Evolutionary conservation across 2,888 invertebrate genomes (phyloP).

Genomic region (Orthonychiurus folsomi): DNA sequence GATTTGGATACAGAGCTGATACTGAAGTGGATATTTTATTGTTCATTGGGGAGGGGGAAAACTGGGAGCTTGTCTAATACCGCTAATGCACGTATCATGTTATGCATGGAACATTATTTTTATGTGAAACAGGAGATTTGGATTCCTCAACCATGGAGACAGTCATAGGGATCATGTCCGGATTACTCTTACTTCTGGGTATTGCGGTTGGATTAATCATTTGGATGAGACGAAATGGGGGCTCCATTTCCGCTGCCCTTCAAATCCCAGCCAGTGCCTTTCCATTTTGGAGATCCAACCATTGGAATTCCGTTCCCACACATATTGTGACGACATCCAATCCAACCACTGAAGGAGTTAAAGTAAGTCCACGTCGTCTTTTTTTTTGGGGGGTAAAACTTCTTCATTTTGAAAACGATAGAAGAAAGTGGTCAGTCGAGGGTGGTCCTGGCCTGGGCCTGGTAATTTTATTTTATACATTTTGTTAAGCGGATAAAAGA

Average conservation of each 20-base stretch:
- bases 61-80: background rate
- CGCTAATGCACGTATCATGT: background rate
- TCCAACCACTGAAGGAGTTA: constrained; percentile 38
- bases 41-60: background rate
- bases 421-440: no score
- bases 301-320: constrained; percentile 39
- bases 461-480: no score
- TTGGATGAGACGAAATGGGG: constrained; percentile 37
- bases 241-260: constrained; percentile 32
- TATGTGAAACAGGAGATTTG: constrained; percentile 32
- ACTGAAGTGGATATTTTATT: background rate
- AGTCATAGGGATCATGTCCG: constrained; percentile 37
- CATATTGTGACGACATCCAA: constrained; percentile 39
- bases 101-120: constrained; percentile 4
- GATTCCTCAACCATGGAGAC: constrained; percentile 38
- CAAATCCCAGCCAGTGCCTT: constrained; percentile 34
- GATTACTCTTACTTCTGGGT: constrained; percentile 34
- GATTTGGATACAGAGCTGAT: background rate
- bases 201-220: constrained; percentile 34
- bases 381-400: background rate
- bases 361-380: constrained; percentile 24
- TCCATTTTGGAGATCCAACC: constrained; percentile 33
- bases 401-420: background rate
- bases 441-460: no score
- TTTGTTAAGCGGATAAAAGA: no score